phyloP scores from a whole-genome alignment of 2,797 vertebrate species.

The Amphiprion clarkii region DNA sequence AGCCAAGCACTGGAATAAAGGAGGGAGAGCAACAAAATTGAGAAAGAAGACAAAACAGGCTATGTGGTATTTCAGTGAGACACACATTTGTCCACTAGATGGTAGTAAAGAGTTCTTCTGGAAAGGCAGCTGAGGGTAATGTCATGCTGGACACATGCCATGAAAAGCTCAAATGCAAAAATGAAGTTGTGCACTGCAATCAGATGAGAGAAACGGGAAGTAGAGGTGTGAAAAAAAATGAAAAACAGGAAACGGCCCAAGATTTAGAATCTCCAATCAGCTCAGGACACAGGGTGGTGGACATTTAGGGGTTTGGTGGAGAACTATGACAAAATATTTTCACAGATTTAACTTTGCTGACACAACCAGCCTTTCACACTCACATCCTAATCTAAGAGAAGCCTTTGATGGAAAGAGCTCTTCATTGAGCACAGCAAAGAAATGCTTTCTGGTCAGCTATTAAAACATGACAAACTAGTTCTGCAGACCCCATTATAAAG shows the following conservation, averaged over 20 bases:
- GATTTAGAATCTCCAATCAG: conserved; percentile 78
- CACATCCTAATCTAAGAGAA: not conserved
- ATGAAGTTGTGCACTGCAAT: not conserved
- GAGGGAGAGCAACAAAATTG: conserved; percentile 12
- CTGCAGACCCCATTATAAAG: not conserved
- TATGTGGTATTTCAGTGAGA: not conserved
- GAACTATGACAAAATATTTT: conserved; percentile 3
- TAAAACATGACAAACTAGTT: conserved; percentile 2
- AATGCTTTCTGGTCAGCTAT: conserved; percentile 6
- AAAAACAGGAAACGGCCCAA: conserved; percentile 35
- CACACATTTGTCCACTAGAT: conserved; percentile 60
- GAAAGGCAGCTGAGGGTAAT: not conserved
- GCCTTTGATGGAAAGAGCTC: conserved; percentile 6
- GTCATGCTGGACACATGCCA: conserved; percentile 51
- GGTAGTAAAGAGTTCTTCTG: conserved; percentile 45
- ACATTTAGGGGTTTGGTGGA: conserved; percentile 1
- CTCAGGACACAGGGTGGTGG: conserved; percentile 55
- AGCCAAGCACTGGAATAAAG: conserved; percentile 91
- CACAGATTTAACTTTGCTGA: conserved; percentile 15
- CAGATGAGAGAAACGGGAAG: conserved; percentile 7
- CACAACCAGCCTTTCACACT: conserved; percentile 19
- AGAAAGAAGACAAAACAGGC: not conserved
- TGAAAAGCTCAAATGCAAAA: conserved; percentile 15
- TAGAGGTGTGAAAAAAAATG: not conserved
- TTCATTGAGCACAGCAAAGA: not conserved